Percentiles rank a stretch among this genome's conserved stretches.
These are phyloP conservation scores for Oxyteleia sp. DNA, from an alignment of 2,888 invertebrate genomes.

Conservation along the genomic window DNA sequence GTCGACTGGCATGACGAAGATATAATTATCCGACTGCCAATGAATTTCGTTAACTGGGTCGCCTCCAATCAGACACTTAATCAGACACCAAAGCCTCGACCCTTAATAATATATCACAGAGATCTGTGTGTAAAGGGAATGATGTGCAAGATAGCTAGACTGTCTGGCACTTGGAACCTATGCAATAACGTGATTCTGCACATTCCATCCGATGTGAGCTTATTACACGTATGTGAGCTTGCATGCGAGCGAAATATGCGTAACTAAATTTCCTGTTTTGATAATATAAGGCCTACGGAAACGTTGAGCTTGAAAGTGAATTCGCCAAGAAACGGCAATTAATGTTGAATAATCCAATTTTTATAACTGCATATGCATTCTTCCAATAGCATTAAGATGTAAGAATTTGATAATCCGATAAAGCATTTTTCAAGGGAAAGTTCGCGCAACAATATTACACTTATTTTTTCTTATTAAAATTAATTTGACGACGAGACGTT, in stretches of 20 bases:
- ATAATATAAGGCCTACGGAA: slow-evolving; percentile 49
- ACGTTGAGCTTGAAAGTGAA: slow-evolving; percentile 21
- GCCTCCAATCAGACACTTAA: slow-evolving; percentile 79
- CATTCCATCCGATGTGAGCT: slow-evolving; percentile 68
- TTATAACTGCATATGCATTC: background rate
- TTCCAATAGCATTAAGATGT: background rate
- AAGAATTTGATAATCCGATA: background rate
- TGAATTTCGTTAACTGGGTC: slow-evolving; percentile 69
- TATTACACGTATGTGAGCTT: slow-evolving; percentile 67
- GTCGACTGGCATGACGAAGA: slow-evolving; percentile 50
- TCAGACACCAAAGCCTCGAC: slow-evolving; percentile 75
- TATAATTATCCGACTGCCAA: slow-evolving; percentile 74
- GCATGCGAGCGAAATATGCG: slow-evolving; percentile 62
- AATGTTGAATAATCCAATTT: slow-evolving; percentile 6
- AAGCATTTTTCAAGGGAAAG: too few species aligned
- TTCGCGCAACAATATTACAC: too few species aligned
- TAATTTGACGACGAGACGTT: too few species aligned
- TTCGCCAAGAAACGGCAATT: slow-evolving; percentile 15
- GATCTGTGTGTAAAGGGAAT: slow-evolving; percentile 64
- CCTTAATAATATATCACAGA: slow-evolving; percentile 73
- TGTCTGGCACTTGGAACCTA: slow-evolving; percentile 69
- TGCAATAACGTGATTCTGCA: slow-evolving; percentile 71
- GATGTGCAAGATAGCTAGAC: slow-evolving; percentile 71
- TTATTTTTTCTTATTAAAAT: too few species aligned
- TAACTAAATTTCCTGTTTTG: slow-evolving; percentile 68